Percentiles rank a stretch among this genome's conserved stretches.
These are phyloP conservation scores for Drosophila sechellia DNA, from an alignment of 1,140 invertebrate species.

Conservation along the genomic window DNA sequence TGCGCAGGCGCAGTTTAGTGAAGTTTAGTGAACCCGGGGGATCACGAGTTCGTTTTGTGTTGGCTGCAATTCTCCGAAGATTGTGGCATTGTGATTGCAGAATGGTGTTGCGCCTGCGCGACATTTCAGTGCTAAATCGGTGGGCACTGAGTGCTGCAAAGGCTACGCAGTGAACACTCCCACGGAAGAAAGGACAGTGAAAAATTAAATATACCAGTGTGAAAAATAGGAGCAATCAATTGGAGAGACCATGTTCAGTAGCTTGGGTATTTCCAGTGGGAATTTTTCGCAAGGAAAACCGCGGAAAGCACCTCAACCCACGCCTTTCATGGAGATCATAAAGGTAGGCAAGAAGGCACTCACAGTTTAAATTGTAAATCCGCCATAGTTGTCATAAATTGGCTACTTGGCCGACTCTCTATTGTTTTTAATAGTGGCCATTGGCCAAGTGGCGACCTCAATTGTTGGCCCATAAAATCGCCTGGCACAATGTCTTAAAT, in stretches of 20 bases:
- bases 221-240: constrained; percentile 1
- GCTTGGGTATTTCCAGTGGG: not conserved
- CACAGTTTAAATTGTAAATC: constrained; percentile 4
- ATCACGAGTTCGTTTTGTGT: constrained; percentile 39
- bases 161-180: constrained; percentile 3
- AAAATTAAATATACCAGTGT: not conserved
- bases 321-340: constrained; percentile 23
- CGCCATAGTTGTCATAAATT: constrained; percentile 22
- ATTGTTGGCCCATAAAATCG: constrained; percentile 57
- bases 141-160: constrained; percentile 18
- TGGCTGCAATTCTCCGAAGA: constrained; percentile 2
- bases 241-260: constrained; percentile 1
- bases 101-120: constrained; percentile 61
- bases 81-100: constrained; percentile 37
- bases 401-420: constrained; percentile 7
- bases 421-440: not conserved
- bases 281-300: not conserved
- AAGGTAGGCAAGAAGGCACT: constrained; percentile 28
- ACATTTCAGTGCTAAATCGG: constrained; percentile 10
- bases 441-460: constrained; percentile 51
- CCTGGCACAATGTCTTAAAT: constrained; percentile 46
- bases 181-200: not conserved
- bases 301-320: constrained; percentile 16
- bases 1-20: constrained; percentile 69
- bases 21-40: constrained; percentile 27